Evolutionary conservation across 2,888 invertebrate genomes (phyloP).

Genomic region (Drosophila hamatofila): DNA sequence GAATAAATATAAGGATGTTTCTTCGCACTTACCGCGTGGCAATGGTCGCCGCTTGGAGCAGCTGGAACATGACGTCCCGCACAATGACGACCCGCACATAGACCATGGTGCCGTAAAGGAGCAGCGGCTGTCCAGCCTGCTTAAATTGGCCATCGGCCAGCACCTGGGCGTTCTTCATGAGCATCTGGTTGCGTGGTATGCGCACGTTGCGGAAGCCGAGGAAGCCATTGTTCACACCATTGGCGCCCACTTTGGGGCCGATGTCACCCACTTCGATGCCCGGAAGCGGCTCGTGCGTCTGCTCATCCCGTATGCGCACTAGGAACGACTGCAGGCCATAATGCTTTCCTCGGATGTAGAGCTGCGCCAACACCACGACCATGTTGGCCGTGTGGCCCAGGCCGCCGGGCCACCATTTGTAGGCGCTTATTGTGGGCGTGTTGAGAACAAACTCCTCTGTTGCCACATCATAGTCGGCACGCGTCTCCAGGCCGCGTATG

Average conservation of each 20-base stretch:
- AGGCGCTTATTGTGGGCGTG: conserved; percentile 93
- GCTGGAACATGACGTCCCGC: conserved; percentile 90
- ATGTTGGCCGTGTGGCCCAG: conserved; percentile 96
- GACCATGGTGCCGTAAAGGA: conserved; percentile 95
- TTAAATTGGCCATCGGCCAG: conserved; percentile 95
- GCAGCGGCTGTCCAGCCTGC: conserved; percentile 91
- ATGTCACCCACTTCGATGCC: conserved; percentile 97
- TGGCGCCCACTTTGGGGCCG: conserved; percentile 96
- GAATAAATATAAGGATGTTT: no score
- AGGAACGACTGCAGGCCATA: conserved; percentile 97
- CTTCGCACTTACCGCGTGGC: conserved; percentile 89
- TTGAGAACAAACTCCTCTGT: conserved; percentile 94
- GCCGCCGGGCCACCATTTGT: conserved; percentile 99
- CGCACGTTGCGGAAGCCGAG: conserved; percentile 93
- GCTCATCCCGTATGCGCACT: conserved; percentile 94
- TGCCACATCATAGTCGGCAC: conserved; percentile 93
- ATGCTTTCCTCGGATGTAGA: conserved; percentile 92
- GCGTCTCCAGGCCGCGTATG: conserved; percentile 94
- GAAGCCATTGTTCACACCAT: conserved; percentile 96
- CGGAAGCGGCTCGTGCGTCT: conserved; percentile 93
- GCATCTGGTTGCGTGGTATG: conserved; percentile 94
- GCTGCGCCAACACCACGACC: conserved; percentile 95
- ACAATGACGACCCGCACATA: conserved; percentile 95
- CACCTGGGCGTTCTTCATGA: conserved; percentile 96
- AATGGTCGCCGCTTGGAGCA: conserved; percentile 94